Evolutionary conservation across 2,888 invertebrate species (phyloP).

Genomic region (Galerucella pusilla): DNA sequence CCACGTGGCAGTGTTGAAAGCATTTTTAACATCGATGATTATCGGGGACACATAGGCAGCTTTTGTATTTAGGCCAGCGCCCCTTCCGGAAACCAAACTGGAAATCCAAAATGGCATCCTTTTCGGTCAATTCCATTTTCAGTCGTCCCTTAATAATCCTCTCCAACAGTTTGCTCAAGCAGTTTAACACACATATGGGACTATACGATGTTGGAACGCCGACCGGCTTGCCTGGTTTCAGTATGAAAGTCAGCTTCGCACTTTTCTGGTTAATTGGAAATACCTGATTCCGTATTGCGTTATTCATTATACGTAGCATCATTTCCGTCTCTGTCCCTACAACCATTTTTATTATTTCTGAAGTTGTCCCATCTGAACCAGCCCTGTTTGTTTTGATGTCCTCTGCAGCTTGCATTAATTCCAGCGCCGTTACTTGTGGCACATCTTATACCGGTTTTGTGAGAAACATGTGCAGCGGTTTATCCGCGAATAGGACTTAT

Average conservation of each 20-base stretch:
- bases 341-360: not conserved
- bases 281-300: not conserved
- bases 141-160: too few relatives aligned
- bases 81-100: slow-evolving; percentile 17
- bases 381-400: not conserved
- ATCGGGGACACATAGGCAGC: not conserved
- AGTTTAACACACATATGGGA: slow-evolving; percentile 5
- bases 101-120: not conserved
- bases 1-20: too few relatives aligned
- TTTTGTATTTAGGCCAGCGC: not conserved
- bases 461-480: too few relatives aligned
- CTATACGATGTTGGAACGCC: not conserved
- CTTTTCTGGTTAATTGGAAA: too few relatives aligned
- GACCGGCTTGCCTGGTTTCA: slow-evolving; percentile 6
- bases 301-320: slow-evolving; percentile 4
- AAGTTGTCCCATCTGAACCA: not conserved
- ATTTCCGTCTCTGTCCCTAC: not conserved
- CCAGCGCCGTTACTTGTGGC: too few relatives aligned
- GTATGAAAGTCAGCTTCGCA: not conserved
- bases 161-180: slow-evolving; percentile 4
- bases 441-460: too few relatives aligned
- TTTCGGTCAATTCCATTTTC: not conserved
- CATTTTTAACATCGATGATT: too few relatives aligned
- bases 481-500: too few relatives aligned
- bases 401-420: not conserved